Base-by-base conservation (phyloP, 2,113 vertebrate species). In the Rhegmatorhina hoffmannsi region DNA sequence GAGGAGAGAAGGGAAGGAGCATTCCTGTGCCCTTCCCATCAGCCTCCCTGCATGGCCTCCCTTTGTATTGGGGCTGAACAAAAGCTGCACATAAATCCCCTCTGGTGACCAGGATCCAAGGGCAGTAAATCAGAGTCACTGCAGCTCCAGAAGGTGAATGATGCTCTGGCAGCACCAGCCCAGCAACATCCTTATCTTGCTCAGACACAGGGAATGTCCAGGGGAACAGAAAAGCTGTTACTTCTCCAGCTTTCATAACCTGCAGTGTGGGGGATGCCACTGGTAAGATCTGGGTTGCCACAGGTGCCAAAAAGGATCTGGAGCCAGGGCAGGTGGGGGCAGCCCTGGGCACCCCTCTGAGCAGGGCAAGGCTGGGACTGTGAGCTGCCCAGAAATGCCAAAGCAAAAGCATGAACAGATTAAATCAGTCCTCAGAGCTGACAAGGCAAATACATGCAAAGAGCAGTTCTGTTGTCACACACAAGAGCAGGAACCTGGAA, bases 131-230 rank as follows among this genome's bases (percentile, higher is more conserved):
- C 74, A n/a, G n/a, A 64, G 84, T 67, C 76, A 70, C 86, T 90
- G 52, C 91, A 76, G 46, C 82, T 69, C 82, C 67, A 67, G 17
- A 69, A 44, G 72, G 5, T 24, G 56, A 59, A 80, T 94, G 53
- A 90, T 47, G 86, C 72, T 28, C 81, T 79, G 78, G 72, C 81
- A 94, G 82, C 76, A 94, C 60, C 90, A 82, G 94, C 70, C 95
- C 94, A 75, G 88, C 92, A 95, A 96, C 91, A 94, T 89, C 84
- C 75, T 95, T 70, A 89, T 82, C 95, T 64, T 47, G 92, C 76
- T 79, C 56, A 34, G 95, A 73, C 66, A 73, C 59, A 73, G 43
- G 29, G 1, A 60, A 77, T 9, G 56, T 3, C 21, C 58, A 70
- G 40, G 69, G n/a, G 13, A 34, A 49, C 87, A 82, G 77, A 49